Conservation (phyloP, 2,888 invertebrate genomes). For the Vanessa cardui region DNA sequence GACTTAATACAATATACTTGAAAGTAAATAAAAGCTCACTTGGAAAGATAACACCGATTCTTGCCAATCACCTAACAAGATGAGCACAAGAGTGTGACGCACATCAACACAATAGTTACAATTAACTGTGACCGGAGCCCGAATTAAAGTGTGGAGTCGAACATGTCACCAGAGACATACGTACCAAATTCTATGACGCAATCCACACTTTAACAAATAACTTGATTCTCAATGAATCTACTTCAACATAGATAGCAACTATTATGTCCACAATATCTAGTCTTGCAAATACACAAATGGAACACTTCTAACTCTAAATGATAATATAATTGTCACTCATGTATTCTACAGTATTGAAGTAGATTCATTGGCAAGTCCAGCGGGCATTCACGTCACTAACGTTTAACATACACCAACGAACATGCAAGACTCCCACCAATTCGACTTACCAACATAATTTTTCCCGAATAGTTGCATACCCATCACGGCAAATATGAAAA, state of each 20-base stretch:
- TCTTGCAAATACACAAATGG: conserved; percentile 7
- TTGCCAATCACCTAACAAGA: conserved; percentile 69
- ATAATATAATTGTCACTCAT: conserved; percentile 21
- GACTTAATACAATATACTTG: conserved; percentile 57
- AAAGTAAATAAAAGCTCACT: conserved; percentile 70
- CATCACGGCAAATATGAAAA: conserved; percentile 99
- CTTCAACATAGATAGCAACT: conserved; percentile 45
- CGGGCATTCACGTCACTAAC: conserved; percentile 66
- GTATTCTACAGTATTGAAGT: conserved; percentile 50
- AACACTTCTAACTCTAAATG: conserved; percentile 27
- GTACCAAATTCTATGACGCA: conserved; percentile 35
- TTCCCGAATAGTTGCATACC: conserved; percentile 98
- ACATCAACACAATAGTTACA: conserved; percentile 80
- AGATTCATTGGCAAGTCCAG: conserved; percentile 58
- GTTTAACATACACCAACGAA: conserved; percentile 78
- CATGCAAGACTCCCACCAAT: conserved; percentile 82
- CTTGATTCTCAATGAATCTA: conserved; percentile 52
- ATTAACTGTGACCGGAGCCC: conserved; percentile 70
- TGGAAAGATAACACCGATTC: conserved; percentile 70
- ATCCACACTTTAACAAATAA: conserved; percentile 45
- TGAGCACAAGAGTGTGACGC: conserved; percentile 81
- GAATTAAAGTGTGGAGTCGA: conserved; percentile 57
- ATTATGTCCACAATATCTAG: conserved; percentile 6
- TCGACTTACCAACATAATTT: conserved; percentile 91
- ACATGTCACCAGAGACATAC: conserved; percentile 37